phyloP scores from a whole-genome alignment of 2,888 invertebrate genomes.

The Onthophagus sagittarius region DNA sequence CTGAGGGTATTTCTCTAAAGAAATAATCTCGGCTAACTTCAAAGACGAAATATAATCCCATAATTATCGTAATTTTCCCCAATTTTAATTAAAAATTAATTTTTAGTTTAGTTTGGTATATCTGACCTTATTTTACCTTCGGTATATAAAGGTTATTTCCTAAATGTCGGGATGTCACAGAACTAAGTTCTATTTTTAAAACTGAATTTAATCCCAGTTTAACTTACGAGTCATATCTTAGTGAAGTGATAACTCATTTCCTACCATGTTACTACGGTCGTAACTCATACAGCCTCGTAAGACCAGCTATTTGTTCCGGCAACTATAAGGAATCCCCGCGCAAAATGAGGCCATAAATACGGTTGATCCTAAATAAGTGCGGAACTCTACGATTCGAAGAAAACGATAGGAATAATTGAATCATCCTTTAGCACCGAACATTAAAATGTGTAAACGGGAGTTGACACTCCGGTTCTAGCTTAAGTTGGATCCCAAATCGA shows the following conservation, averaged over 20 bases:
- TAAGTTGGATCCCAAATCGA: background rate
- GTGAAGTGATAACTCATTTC: background rate
- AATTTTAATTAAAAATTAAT: too few relatives aligned
- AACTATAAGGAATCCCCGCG: background rate
- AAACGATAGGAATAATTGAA: too few relatives aligned
- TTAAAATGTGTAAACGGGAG: background rate
- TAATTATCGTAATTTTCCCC: too few relatives aligned
- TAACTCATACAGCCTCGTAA: background rate
- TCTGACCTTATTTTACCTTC: background rate
- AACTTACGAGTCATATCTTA: background rate
- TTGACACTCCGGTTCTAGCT: background rate
- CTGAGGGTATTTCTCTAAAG: too few relatives aligned
- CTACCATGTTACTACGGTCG: background rate
- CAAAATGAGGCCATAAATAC: background rate
- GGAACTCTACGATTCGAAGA: background rate
- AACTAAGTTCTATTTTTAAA: background rate
- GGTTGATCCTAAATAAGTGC: background rate
- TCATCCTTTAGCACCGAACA: background rate
- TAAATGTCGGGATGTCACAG: background rate
- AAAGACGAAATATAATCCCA: too few relatives aligned
- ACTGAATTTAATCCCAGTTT: background rate
- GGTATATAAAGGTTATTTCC: background rate
- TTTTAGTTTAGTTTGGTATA: too few relatives aligned
- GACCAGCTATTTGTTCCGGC: background rate
- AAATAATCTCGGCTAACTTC: too few relatives aligned